Evolutionary conservation across 2,113 vertebrate genomes (phyloP).

Genomic region (Isichthys henryi): DNA sequence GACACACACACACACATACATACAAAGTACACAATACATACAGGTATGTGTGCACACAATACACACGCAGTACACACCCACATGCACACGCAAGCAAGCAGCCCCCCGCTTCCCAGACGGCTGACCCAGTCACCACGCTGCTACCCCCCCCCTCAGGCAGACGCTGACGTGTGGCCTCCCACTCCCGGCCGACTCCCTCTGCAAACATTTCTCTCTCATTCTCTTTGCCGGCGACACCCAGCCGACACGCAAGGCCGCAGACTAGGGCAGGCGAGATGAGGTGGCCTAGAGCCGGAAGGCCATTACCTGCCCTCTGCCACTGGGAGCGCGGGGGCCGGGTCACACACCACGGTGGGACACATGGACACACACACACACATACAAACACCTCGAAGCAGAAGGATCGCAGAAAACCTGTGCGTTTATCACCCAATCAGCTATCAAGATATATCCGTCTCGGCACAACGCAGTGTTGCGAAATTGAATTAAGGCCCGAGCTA

Average conservation of each 20-base stretch:
- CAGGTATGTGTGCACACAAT: neutral
- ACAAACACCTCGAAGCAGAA: neutral
- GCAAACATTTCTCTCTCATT: neutral
- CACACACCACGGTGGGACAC: neutral
- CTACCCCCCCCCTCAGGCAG: neutral
- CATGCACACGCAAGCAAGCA: constrained; percentile 31
- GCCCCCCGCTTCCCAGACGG: neutral
- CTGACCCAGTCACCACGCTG: neutral
- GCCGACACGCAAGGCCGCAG: neutral
- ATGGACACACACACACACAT: neutral
- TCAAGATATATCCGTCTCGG: no score
- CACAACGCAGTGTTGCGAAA: no score
- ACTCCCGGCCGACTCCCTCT: neutral
- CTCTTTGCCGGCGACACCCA: neutral
- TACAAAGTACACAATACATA: neutral
- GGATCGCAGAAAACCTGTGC: neutral
- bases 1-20: neutral
- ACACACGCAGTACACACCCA: constrained; percentile 29
- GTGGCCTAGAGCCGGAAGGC: neutral
- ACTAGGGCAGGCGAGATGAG: neutral
- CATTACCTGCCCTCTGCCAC: neutral
- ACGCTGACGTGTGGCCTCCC: neutral
- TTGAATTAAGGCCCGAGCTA: neutral
- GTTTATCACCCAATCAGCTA: neutral
- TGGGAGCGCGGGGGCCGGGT: neutral